Conservation (phyloP, 2,888 invertebrate species). For the Oasisia sp. region DNA sequence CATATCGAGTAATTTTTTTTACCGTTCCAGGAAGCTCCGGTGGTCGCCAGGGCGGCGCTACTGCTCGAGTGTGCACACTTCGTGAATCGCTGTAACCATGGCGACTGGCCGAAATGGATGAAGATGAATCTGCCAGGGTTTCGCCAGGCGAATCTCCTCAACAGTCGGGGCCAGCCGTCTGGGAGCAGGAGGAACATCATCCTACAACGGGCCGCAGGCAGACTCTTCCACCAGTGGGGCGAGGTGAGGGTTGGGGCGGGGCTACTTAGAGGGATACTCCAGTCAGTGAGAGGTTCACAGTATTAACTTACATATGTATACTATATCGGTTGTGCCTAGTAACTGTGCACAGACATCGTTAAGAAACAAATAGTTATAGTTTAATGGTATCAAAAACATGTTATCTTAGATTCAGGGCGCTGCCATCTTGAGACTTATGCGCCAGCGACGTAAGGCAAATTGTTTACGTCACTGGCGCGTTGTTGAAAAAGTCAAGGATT, state of each 20-base stretch:
- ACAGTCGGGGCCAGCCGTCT: slow-evolving; percentile 69
- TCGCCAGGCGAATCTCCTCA: slow-evolving; percentile 56
- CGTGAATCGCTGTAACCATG: slow-evolving; percentile 97
- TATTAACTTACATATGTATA: too few species aligned
- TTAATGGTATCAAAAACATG: too few species aligned
- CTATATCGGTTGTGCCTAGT: too few species aligned
- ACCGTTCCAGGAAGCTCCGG: slow-evolving; percentile 87
- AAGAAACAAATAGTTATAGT: too few species aligned
- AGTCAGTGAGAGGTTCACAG: too few species aligned
- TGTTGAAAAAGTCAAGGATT: too few species aligned
- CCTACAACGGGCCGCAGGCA: slow-evolving; percentile 89
- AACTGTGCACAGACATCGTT: too few species aligned
- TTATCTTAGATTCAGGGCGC: too few species aligned
- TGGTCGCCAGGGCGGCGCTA: slow-evolving; percentile 90
- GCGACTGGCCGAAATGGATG: slow-evolving; percentile 99
- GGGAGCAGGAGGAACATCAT: slow-evolving; percentile 71
- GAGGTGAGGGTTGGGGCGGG: slow-evolving; percentile 68
- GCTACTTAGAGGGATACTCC: too few species aligned
- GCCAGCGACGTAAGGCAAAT: too few species aligned
- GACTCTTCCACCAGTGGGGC: slow-evolving; percentile 97
- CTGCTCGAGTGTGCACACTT: slow-evolving; percentile 95
- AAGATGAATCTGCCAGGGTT: slow-evolving; percentile 84
- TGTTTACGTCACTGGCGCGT: too few species aligned
- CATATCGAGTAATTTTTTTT: neutral
- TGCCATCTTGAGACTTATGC: too few species aligned